These are phyloP conservation scores for Ichneumon xanthorius DNA, from an alignment of 2,888 invertebrate genomes.

Conservation along the genomic window DNA sequence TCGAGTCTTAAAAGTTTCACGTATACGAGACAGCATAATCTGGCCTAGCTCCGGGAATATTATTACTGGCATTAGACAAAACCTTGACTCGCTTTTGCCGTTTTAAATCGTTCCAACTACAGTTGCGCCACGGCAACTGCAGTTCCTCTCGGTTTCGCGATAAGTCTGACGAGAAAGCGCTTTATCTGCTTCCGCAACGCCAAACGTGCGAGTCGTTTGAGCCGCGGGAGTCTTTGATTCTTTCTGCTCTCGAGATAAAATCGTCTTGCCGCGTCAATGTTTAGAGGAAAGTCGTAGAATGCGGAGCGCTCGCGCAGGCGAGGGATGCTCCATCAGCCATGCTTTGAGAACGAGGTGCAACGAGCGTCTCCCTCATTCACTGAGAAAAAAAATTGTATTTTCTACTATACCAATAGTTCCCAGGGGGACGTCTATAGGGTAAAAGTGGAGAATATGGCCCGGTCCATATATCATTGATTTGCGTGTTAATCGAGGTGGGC, in stretches of 20 bases:
- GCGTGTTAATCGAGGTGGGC: too few relatives aligned
- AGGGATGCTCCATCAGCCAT: too few relatives aligned
- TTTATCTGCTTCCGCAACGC: constrained; percentile 12
- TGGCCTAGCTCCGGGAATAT: constrained; percentile 18
- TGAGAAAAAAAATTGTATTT: too few relatives aligned
- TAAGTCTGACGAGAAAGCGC: neutral
- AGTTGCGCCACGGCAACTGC: neutral
- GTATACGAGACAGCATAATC: constrained; percentile 44
- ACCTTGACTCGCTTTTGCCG: constrained; percentile 59
- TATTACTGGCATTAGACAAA: constrained; percentile 66
- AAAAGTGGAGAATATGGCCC: too few relatives aligned
- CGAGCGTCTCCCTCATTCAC: constrained; percentile 48
- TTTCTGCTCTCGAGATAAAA: constrained; percentile 9
- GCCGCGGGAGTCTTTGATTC: neutral
- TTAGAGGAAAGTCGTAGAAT: too few relatives aligned
- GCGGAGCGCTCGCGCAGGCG: too few relatives aligned
- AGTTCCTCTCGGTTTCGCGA: constrained; percentile 14
- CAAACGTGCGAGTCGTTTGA: neutral
- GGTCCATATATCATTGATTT: too few relatives aligned
- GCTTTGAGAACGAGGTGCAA: constrained; percentile 44
- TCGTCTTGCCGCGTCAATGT: neutral
- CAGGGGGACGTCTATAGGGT: too few relatives aligned
- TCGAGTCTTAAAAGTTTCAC: constrained; percentile 58
- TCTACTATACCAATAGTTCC: too few relatives aligned
- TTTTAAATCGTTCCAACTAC: constrained; percentile 17